Percentiles rank a stretch among this genome's conserved stretches.
Conservation (phyloP, 2,888 invertebrate genomes). For the Julus scanicus region DNA sequence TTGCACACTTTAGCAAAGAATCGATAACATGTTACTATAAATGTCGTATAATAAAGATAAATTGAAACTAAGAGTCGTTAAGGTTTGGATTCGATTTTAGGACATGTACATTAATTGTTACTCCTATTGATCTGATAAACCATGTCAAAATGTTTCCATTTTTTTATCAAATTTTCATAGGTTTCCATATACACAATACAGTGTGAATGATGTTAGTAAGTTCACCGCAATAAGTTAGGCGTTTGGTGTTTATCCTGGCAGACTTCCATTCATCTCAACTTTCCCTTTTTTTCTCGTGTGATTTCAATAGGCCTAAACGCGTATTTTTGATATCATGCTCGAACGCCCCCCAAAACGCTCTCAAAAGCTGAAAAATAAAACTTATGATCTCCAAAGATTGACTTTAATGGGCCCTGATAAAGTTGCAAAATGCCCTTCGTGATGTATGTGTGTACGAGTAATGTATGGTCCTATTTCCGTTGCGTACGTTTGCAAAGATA, state of each 20-base stretch:
- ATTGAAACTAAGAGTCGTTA: no score
- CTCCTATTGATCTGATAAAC: no score
- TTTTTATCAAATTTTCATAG: not conserved
- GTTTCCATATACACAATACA: not conserved
- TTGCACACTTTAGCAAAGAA: no score
- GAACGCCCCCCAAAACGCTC: not conserved
- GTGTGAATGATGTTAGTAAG: not conserved
- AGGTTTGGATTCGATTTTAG: no score
- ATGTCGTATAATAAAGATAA: no score
- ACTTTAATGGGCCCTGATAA: constrained; percentile 28
- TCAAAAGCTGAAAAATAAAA: constrained; percentile 11
- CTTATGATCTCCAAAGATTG: constrained; percentile 28
- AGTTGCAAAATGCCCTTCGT: constrained; percentile 15
- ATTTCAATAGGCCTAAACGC: not conserved
- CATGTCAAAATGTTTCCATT: no score
- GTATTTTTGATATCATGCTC: not conserved
- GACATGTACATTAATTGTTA: no score
- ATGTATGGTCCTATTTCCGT: not conserved
- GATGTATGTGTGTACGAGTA: not conserved
- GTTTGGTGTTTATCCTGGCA: not conserved
- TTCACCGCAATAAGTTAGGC: not conserved
- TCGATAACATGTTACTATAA: no score
- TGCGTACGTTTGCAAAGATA: not conserved
- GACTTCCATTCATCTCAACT: constrained; percentile 4
- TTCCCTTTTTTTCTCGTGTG: not conserved